Base-by-base conservation (phyloP, 92 coral and sea anemone genomes). In the Galaxea fascicularis region DNA sequence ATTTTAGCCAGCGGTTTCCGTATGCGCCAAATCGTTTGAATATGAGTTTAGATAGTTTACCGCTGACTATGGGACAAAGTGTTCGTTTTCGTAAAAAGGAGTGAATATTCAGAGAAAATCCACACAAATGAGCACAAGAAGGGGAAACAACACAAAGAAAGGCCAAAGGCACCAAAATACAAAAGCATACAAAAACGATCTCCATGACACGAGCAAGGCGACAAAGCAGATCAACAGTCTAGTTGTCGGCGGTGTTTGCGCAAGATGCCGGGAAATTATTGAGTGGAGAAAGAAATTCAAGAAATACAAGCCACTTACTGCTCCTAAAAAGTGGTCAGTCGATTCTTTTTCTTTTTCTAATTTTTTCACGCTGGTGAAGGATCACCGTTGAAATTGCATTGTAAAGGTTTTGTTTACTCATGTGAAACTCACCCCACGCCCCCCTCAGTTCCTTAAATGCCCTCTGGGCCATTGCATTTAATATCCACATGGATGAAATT, bases 221-320 rank as follows among this genome's bases (percentile, higher is more conserved):
- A 89, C 90, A 6, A 89, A 90, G 82, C 85, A 86, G 49, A 89
- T 96, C 66, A 96, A 94, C 81, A 79, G 80, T 58, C 57, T 95
- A n/a, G 77, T 78, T 4, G 95, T 96, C n/a, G 85, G 78, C 15
- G 99, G 99, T 21, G 99, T 96, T 44, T 96, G 99, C 78, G 92
- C 85, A 28, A 76, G 97, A 60, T 96, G 99, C 58, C 76, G 91
- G 63, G 98, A 93, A 47, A 70, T 95, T 39, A 96, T 96, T 41
- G 99, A 96, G 27, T 96, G 99, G 99, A 87, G 92, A 75, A 94
- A 90, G 76, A 96, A 91, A 66, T 96, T 74, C 75, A 96, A 96
- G 82, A 96, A 96, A 66, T 96, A 96, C 83, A 96, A 96, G 62
- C 97, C 99, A 16, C 78, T 96, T 18, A 85, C 88, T 30, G 95